Evolutionary conservation across 2,797 vertebrate genomes (phyloP), one percentile per base, ranked within the genome.

Genomic region (Muscicapa striata): DNA sequence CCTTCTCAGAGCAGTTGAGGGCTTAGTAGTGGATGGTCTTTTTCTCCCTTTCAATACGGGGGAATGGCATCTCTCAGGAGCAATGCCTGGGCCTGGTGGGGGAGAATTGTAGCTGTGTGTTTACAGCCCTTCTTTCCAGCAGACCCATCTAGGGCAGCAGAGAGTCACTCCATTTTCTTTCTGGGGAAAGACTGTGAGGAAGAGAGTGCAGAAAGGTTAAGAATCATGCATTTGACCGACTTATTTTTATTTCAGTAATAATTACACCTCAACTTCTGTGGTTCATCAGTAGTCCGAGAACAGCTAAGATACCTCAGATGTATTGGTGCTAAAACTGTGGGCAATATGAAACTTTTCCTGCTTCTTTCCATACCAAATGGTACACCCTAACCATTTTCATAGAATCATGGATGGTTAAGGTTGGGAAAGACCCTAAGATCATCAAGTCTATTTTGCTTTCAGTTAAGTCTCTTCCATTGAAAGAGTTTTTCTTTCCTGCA

Each of bases 261-360:
- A 30, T 67, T 90, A 11, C 12, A 61, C 22, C 8, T 76, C 41
- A 41, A 6, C 32, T 81, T 81, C 19, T 46, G 13, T 55, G 19
- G 15, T 48, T 52, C 74, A 73, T 34, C 48, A 45, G 55, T 32
- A 69, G 57, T 15, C 24, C 72, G 49, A 66, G 32, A 62, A 36
- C 15, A 59, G 55, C n/a, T 57, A 24, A 66, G 43, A 26, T 32
- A 20, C 13, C 18, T 70, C 48, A 29, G 49, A 72, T 0, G 0
- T 73, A 17, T 18, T 1, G 3, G 12, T 52, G 21, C 49, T 78
- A 51, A 78, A 84, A 19, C 36, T 34, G 15, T 48, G 52, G 19
- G 8, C 0, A 4, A 2, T 14, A 8, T 11, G 12, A 70, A 77
- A 26, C 0, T 0, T 78, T 75, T n/a, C 54, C 30, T 58, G 30